A percentile compares a stretch with the other conserved stretches of the same genome.
These are phyloP conservation scores for Xestoiulus laeticollis DNA, from an alignment of 2,888 invertebrate species.

Conservation along the genomic window DNA sequence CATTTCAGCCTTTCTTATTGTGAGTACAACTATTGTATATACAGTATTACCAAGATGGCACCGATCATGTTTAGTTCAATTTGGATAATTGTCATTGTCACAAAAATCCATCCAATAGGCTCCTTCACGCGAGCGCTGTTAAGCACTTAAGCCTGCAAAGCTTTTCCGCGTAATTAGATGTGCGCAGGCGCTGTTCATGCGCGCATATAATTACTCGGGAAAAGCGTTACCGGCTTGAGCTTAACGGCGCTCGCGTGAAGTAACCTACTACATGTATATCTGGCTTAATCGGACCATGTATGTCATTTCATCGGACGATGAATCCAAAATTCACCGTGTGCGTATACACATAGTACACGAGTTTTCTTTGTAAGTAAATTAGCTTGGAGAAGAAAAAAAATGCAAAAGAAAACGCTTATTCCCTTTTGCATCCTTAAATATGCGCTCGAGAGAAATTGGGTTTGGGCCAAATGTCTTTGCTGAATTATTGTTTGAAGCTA, in stretches of 20 bases:
- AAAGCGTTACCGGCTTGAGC: no score
- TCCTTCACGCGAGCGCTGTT: no score
- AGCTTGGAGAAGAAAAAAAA: not conserved
- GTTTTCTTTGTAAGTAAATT: slow-evolving; percentile 10
- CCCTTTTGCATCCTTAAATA: slow-evolving; percentile 19
- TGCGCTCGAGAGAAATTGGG: not conserved
- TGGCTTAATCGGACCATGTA: not conserved
- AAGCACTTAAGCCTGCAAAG: no score
- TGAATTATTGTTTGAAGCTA: slow-evolving; percentile 32
- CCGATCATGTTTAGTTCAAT: no score
- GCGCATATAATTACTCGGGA: no score
- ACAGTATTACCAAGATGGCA: no score
- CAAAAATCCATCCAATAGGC: not conserved
- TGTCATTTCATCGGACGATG: not conserved
- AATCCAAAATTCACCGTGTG: not conserved
- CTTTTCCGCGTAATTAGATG: no score
- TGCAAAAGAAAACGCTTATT: not conserved
- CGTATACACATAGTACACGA: not conserved
- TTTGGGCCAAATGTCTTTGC: not conserved
- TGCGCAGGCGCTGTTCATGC: no score
- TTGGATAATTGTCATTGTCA: not conserved
- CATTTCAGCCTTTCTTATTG: no score
- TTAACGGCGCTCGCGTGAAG: no score
- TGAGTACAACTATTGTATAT: no score
- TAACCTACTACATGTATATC: no score